Percentiles rank a stretch among this genome's conserved stretches.
Conservation (phyloP, 2,888 invertebrate genomes). For the Papilio protenor region DNA sequence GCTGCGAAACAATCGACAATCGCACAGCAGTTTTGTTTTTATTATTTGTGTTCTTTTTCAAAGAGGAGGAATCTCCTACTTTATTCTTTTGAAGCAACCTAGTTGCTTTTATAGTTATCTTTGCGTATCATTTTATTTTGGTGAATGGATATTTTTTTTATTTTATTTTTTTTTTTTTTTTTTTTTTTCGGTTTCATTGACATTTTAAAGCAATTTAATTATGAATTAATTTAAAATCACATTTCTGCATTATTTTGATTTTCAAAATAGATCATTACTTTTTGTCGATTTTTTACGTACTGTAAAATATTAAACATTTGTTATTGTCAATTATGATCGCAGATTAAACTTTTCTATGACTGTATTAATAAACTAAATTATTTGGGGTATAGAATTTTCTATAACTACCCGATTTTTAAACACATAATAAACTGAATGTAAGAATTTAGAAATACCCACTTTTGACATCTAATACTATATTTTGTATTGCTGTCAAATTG, state of each 20-base stretch:
- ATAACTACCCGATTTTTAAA: neutral
- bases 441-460: neutral
- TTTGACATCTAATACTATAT: neutral
- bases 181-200: neutral
- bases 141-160: too few relatives aligned
- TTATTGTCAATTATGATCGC: slow-evolving; percentile 39
- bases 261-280: neutral
- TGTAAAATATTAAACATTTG: slow-evolving; percentile 4
- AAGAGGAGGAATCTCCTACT: too few relatives aligned
- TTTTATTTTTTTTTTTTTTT: too few relatives aligned
- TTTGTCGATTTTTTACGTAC: neutral
- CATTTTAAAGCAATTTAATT: neutral
- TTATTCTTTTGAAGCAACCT: too few relatives aligned
- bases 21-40: too few relatives aligned
- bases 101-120: too few relatives aligned
- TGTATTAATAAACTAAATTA: slow-evolving; percentile 16
- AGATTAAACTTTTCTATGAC: slow-evolving; percentile 3
- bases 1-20: too few relatives aligned
- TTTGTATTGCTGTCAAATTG: neutral
- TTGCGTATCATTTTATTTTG: too few relatives aligned
- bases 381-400: slow-evolving; percentile 2
- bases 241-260: neutral
- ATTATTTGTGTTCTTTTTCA: too few relatives aligned
- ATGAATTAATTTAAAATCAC: slow-evolving; percentile 23
- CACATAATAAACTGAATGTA: neutral